phyloP scores from a whole-genome alignment of 2,797 vertebrate genomes.

The Gorsachius magnificus region DNA sequence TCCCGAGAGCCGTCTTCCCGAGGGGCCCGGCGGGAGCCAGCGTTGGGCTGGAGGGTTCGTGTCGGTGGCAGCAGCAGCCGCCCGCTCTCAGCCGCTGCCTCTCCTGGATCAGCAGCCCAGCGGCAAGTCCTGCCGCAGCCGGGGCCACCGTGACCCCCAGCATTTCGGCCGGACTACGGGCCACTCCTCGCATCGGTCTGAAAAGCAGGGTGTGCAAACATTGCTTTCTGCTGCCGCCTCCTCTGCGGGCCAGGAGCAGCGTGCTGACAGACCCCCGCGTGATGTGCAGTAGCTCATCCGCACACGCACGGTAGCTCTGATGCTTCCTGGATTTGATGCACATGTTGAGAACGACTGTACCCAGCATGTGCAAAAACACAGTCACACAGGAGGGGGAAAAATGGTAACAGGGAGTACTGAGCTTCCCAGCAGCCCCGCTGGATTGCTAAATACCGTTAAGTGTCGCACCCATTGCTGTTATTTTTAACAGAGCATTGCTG shows the following conservation, averaged over 20 bases:
- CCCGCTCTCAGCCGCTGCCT: not conserved
- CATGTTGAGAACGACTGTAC: slow-evolving; percentile 26
- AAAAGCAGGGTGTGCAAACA: not conserved
- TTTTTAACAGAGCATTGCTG: not conserved
- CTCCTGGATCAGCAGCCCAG: not conserved
- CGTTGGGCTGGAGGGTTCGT: not conserved
- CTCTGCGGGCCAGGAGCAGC: not conserved
- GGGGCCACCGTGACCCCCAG: rapidly evolving
- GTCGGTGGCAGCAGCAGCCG: not conserved
- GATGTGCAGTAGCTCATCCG: not conserved
- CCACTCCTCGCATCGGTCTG: not conserved
- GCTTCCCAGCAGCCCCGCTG: not conserved
- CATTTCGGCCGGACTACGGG: not conserved
- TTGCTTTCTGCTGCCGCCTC: not conserved
- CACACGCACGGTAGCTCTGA: not conserved
- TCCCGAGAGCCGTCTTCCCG: not conserved
- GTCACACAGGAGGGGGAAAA: not conserved
- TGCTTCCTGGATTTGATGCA: slow-evolving; percentile 29
- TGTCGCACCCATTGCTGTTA: not conserved
- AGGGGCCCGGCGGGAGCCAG: too few relatives aligned
- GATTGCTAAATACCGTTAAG: not conserved
- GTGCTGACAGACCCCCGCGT: not conserved
- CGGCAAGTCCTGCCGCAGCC: not conserved
- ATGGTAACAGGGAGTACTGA: rapidly evolving
- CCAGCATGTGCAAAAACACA: slow-evolving; percentile 10